A percentile compares a stretch with the other conserved stretches of the same genome.
Evolutionary conservation across 2,113 vertebrate species (phyloP).

Genomic region (Phocoena sinus): DNA sequence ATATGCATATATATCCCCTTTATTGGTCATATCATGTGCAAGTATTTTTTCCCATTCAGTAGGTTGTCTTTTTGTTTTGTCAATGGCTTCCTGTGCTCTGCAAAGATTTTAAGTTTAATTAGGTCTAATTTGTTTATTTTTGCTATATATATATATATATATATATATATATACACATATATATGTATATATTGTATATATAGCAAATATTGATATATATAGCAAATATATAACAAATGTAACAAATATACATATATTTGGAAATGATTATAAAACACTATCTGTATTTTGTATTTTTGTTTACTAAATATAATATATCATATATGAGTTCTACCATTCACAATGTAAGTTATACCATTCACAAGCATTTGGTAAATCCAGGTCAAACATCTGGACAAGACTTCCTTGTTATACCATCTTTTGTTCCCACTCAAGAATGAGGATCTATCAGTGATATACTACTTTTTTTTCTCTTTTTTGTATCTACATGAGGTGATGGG

Average conservation of each 20-base stretch:
- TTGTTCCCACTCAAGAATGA: not conserved
- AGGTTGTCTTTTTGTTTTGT: not conserved
- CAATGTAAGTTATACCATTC: not conserved
- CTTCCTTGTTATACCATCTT: not conserved
- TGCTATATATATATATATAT: not conserved
- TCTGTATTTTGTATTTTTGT: not conserved
- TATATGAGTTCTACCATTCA: not conserved
- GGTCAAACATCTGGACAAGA: not conserved
- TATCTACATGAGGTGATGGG: not conserved
- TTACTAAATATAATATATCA: not conserved
- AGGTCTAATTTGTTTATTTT: not conserved
- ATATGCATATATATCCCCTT: not conserved
- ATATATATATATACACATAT: not conserved
- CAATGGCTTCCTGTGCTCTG: not conserved
- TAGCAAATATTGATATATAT: too few species aligned
- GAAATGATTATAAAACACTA: not conserved
- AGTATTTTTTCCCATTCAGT: not conserved
- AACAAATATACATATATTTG: not conserved
- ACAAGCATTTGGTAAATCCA: not conserved
- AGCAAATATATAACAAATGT: not conserved
- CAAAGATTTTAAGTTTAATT: not conserved
- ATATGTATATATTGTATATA: not conserved
- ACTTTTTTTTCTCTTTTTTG: not conserved
- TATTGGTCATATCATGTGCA: not conserved
- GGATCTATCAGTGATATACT: not conserved